Base-by-base conservation (phyloP, 2,113 vertebrate genomes). In the Sardina pilchardus region DNA sequence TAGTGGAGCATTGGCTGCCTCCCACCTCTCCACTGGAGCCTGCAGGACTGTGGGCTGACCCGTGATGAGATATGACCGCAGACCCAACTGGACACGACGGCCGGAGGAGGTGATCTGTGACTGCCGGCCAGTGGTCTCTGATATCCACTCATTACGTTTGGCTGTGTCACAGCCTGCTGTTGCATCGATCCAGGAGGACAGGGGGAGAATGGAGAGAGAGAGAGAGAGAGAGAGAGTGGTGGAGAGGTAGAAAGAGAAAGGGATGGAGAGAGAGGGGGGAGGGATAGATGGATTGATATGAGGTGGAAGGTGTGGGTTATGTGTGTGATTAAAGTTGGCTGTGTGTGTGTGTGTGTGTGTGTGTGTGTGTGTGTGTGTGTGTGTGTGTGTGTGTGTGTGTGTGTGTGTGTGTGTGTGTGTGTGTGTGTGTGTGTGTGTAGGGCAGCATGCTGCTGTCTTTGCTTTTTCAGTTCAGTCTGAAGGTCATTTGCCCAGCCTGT, bases 311-410 rank as follows among this genome's bases (percentile, higher is more conserved):
- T 71, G 7, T 30, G n/a, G 63, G 63, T 71, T 26, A 7, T 71
- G 63, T 71, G 30, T 71, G 63, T 71, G 34, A 71, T 71, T 85
- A 26, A 44, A 81, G 56, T 45, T 42, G 59, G 59, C 63, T 42
- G 24, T 84, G 56, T 39, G 36, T 16, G 14, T 83, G 42, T 30
- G 43, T 56, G 84, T 82, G 30, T 34, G n/a, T 85, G 86, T 30
- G 30, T 63, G 21, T 24, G 19, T 63, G 59, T 63, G 59, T 8
- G 24, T n/a, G 59, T 26, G 59, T 63, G 59, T n/a, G 59, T 63
- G 59, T 10, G n/a, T 63, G 21, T 63, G 59, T 63, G 5, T 63
- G 59, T 44, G 36, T 59, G 36, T 8, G 44, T 50, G 48, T 45
- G 7, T 53, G 17, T 36, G 24, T 84, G 3, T 59, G 53, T 59